Conservation (phyloP, 2,888 invertebrate species). For the Hoplodrina ambigua region DNA sequence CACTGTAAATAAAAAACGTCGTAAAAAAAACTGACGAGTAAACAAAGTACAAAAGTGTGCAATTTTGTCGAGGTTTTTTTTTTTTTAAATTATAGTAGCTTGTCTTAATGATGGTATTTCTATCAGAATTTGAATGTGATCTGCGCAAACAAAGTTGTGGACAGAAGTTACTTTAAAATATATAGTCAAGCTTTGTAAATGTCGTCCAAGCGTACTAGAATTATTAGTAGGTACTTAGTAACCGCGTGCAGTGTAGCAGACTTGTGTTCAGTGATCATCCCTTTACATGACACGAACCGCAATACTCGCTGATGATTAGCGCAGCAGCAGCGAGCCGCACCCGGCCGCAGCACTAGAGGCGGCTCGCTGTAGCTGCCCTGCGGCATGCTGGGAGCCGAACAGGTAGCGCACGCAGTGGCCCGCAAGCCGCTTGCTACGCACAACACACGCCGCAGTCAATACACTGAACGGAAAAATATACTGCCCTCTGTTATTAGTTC, state of each 20-base stretch:
- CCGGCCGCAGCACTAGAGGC: conserved; percentile 31
- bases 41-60: too few species aligned
- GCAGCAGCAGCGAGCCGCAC: background rate
- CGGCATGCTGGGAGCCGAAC: conserved; percentile 6
- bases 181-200: too few species aligned
- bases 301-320: conserved; percentile 18
- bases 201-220: background rate
- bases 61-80: too few species aligned
- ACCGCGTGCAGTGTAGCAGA: background rate
- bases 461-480: conserved; percentile 45
- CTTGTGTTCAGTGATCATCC: background rate
- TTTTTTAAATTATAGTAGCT: too few species aligned
- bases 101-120: too few species aligned
- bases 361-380: background rate
- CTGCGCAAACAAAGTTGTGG: too few species aligned
- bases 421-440: conserved; percentile 23
- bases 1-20: too few species aligned
- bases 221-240: background rate
- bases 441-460: conserved; percentile 39
- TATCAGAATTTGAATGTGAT: too few species aligned
- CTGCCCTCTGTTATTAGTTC: conserved; percentile 51
- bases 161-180: too few species aligned
- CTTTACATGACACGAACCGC: background rate
- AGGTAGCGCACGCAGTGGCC: conserved; percentile 8
- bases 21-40: too few species aligned